phyloP scores from a whole-genome alignment of 2,888 invertebrate genomes.

The Toxonevra muliebris region DNA sequence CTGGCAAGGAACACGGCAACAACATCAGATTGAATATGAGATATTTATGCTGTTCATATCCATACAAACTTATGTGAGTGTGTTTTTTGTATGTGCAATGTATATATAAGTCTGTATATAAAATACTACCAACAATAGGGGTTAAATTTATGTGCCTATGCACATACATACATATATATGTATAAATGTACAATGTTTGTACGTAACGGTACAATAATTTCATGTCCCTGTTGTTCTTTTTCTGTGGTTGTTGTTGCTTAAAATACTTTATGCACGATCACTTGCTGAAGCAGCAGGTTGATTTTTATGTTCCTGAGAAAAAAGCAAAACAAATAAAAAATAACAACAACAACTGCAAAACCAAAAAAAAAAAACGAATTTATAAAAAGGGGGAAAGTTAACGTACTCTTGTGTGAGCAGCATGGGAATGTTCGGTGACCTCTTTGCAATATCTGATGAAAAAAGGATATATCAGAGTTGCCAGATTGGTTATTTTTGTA shows the following conservation, averaged over 20 bases:
- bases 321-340: background rate
- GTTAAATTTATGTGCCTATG: conserved; percentile 12
- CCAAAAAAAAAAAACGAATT: no score
- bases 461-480: no score
- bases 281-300: conserved; percentile 34
- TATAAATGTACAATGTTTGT: conserved; percentile 5
- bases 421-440: no score
- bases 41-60: conserved; percentile 1
- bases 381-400: conserved; percentile 17
- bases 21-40: conserved; percentile 29
- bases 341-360: no score
- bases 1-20: conserved; percentile 19
- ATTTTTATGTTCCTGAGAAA: conserved; percentile 24
- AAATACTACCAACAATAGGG: conserved; percentile 21
- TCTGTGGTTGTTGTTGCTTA: conserved; percentile 11
- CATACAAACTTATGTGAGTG: conserved; percentile 7
- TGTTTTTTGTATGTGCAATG: background rate
- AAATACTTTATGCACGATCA: conserved; percentile 27
- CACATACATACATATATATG: conserved; percentile 2
- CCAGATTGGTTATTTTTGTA: no score
- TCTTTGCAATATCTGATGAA: no score
- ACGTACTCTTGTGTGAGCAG: no score
- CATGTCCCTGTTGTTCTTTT: conserved; percentile 4
- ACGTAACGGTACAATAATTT: conserved; percentile 32
- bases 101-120: background rate